Evolutionary conservation across 1,140 invertebrate genomes (phyloP).

Genomic region (Papilio xuthus): DNA sequence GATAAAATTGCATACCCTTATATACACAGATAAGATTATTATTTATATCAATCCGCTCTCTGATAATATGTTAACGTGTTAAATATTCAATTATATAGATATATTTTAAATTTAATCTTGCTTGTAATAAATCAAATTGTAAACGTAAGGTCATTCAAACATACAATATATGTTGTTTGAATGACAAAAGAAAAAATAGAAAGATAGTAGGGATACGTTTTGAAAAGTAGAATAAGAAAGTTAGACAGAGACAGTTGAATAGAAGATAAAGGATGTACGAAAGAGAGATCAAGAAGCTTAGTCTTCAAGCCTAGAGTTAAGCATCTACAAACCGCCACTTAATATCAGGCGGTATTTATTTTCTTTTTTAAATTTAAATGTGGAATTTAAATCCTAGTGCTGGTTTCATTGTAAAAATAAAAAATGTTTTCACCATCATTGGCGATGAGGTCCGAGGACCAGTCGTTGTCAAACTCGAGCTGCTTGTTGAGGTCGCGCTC

Average conservation of each 20-base stretch:
- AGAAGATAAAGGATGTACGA: neutral
- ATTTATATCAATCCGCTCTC: constrained; percentile 2
- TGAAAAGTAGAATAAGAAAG: no score
- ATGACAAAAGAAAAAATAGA: no score
- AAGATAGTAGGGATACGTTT: no score
- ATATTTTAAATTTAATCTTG: neutral
- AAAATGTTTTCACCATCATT: constrained; percentile 59
- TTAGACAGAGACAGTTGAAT: neutral
- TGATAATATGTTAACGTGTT: neutral
- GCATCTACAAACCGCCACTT: no score
- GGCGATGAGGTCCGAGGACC: constrained; percentile 65
- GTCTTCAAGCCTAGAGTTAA: no score
- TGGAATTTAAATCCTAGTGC: no score
- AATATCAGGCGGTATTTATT: no score
- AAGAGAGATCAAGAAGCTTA: neutral
- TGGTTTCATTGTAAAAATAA: no score
- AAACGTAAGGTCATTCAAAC: neutral
- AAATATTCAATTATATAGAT: neutral
- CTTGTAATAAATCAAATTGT: neutral
- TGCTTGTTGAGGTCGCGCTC: constrained; percentile 76
- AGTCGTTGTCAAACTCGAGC: constrained; percentile 80
- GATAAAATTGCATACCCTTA: constrained; percentile 9
- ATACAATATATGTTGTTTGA: no score
- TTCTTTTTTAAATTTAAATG: no score
- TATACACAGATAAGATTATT: neutral